Evolutionary conservation across 2,888 invertebrate genomes (phyloP), one percentile per base, ranked within the genome.

Genomic region (Ernsta delagoae): DNA sequence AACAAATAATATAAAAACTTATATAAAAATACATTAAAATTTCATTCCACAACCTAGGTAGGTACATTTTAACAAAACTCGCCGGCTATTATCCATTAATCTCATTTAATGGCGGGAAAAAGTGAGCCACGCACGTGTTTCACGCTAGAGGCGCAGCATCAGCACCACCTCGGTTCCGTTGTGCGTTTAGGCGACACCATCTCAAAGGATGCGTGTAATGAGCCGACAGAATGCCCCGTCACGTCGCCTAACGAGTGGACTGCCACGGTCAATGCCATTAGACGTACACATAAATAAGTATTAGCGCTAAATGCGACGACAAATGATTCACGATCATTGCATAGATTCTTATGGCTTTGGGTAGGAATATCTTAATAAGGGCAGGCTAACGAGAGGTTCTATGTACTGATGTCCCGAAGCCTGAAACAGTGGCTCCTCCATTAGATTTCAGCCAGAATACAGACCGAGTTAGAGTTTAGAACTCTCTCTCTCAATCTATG

Each of bases 211-310:
- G 76, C 72, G 72, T 76, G 73, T 89, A 90, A 90, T 86, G 86
- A 89, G 83, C 74, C 75, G 70, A 73, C 70, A 77, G 80, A 83
- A 77, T 90, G 92, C 91, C 75, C n/a, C 80, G 90, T 91, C 92
- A 92, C 89, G 89, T 81, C 80, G 73, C 53, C 76, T 91, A 92
- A 92, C 87, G 85, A 92, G 63, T 57, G 66, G 53, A 53, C 53
- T 41, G 63, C 69, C 48, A 59, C 68, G 68, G 68, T 68, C 68
- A 68, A 50, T 68, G 68, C 68, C 68, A 68, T 36, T 39, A 43
- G 54, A 36, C n/a, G 39, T 41, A 36, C 59, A 41, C 16, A 36
- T 36, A 39, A 59, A 59, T 59, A 39, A 36, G 56, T 24, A 41
- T 62, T 56, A 56, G 41, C 31, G 56, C 39, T 54, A 50, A 50